phyloP scores from a whole-genome alignment of 2,888 invertebrate species.

The Oscheius sp. region DNA sequence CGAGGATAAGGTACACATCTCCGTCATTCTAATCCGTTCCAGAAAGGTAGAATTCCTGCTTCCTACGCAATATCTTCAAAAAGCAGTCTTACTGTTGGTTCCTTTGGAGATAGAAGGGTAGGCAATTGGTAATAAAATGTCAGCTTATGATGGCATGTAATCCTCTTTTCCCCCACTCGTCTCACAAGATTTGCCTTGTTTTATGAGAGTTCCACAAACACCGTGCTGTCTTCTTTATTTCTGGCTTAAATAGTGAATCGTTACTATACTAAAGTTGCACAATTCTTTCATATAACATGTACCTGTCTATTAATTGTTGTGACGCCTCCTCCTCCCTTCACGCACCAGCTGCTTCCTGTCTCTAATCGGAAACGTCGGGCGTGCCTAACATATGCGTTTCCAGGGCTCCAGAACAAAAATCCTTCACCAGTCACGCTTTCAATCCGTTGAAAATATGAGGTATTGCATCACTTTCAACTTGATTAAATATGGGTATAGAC shows the following conservation, averaged over 20 bases:
- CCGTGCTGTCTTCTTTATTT: too few relatives aligned
- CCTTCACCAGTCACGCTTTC: conserved; percentile 32
- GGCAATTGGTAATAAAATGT: neutral
- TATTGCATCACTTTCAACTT: too few relatives aligned
- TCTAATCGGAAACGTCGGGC: neutral
- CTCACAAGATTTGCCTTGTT: neutral
- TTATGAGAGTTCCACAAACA: too few relatives aligned
- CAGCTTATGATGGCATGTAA: neutral
- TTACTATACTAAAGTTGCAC: too few relatives aligned
- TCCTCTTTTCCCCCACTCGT: conserved; percentile 5
- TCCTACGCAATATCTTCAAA: conserved; percentile 13
- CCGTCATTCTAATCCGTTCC: neutral
- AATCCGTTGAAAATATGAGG: conserved; percentile 24
- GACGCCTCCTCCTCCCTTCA: neutral
- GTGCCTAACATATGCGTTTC: conserved; percentile 11
- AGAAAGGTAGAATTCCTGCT: conserved; percentile 31
- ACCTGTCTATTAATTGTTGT: neutral
- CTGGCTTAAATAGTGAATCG: too few relatives aligned
- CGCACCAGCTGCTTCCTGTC: too few relatives aligned
- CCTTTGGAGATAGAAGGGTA: conserved; percentile 17
- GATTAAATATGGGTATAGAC: neutral
- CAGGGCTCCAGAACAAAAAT: conserved; percentile 30
- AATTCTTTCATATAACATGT: too few relatives aligned
- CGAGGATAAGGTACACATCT: conserved; percentile 54
- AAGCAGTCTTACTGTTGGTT: conserved; percentile 3